A percentile compares a stretch with the other conserved stretches of the same genome.
phyloP scores from a whole-genome alignment of 2,888 invertebrate genomes.

The Lingula anatina region DNA sequence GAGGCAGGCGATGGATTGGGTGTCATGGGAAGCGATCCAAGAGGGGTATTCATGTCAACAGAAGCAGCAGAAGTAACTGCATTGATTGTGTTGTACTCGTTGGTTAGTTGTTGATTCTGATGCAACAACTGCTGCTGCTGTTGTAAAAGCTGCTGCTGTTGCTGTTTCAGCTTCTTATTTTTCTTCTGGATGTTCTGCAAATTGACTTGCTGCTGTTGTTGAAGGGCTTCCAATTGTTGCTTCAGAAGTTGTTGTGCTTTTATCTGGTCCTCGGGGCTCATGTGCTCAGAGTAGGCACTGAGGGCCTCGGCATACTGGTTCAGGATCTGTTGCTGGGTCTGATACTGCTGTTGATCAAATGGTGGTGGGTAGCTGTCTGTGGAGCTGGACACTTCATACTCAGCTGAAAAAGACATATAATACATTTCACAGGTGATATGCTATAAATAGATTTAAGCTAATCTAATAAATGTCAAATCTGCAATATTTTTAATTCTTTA shows the following conservation, averaged over 20 bases:
- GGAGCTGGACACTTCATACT: too few species aligned
- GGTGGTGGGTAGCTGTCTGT: too few species aligned
- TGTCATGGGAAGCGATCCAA: slow-evolving; percentile 34
- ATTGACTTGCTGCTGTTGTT: not conserved
- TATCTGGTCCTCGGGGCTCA: slow-evolving; percentile 11
- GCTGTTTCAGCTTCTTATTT: slow-evolving; percentile 60
- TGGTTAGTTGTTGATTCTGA: slow-evolving; percentile 37
- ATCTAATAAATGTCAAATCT: too few species aligned
- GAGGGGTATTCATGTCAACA: slow-evolving; percentile 30
- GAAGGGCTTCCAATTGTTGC: not conserved
- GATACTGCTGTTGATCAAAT: too few species aligned
- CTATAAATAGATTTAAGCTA: too few species aligned
- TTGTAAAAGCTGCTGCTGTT: slow-evolving; percentile 24
- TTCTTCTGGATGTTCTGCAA: slow-evolving; percentile 47
- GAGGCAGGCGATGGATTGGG: slow-evolving; percentile 38
- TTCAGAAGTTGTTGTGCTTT: not conserved
- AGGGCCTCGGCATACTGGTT: too few species aligned
- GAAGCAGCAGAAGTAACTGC: slow-evolving; percentile 22
- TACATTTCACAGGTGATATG: too few species aligned
- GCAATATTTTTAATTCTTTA: too few species aligned
- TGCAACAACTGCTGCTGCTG: slow-evolving; percentile 30
- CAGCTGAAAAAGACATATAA: too few species aligned
- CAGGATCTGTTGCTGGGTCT: too few species aligned
- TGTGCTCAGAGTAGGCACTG: not conserved
- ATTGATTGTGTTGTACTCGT: slow-evolving; percentile 14